Evolutionary conservation across 2,888 invertebrate species (phyloP), one percentile per base, ranked within the genome.

Genomic region (Cosmia trapezina): DNA sequence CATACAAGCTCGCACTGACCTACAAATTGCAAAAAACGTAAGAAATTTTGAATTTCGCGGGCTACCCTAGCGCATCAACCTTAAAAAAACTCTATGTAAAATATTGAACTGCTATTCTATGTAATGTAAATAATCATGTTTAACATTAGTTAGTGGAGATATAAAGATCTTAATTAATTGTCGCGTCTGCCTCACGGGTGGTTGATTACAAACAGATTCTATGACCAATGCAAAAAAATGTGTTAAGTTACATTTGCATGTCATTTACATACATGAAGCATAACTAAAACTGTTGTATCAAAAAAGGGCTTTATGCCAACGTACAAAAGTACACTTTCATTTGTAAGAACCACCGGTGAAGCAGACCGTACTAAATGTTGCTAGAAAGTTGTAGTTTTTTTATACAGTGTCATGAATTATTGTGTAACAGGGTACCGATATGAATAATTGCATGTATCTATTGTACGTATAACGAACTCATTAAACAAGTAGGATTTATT

Each of bases 341-440:
- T 81, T 80, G 75, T 77, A 78, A 41, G 37, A 57, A 70, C 72
- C 78, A 63, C 70, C 68, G 49, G 77, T 80, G 73, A 66, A 76
- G 76, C 75, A 61, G 68, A 73, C 71, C 59, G 66, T 53, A 61
- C 61, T 84, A 74, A 86, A 86, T 86, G 86, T 91, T 87, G 87
- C 84, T 91, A 90, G 88, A 76, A 80, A 86, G 84, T 84, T 71
- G 87, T 92, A 91, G 91, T 88, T 91, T 92, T 92, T 85, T 91
- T 91, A 89, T 91, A 91, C 90, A 83, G 85, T 90, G 86, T 88
- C 86, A 88, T 87, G 84, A 86, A 86, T 78, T 72, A 83, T 84
- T 86, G 84, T 87, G 83, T 88, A 86, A 92, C 93, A 93, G 93
- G 93, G 93, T 93, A 92, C 88, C 80, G 85, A 81, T 83, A 80